Percentiles rank a stretch among this genome's conserved stretches.
These are phyloP conservation scores for Formica aserva DNA, from an alignment of 2,888 invertebrate genomes.

Conservation along the genomic window DNA sequence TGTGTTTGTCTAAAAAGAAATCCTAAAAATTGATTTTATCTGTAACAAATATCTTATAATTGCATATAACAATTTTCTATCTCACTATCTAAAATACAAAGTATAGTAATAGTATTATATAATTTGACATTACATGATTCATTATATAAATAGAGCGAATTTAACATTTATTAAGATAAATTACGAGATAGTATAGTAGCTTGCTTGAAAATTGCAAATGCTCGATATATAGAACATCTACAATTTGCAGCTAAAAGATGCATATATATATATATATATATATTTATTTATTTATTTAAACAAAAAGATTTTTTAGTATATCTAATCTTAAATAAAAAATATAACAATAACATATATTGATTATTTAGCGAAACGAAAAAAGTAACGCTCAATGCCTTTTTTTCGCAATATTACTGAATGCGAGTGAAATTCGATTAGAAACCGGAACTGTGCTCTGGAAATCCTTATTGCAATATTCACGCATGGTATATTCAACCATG, in stretches of 20 bases:
- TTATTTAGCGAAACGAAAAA: conserved; percentile 19
- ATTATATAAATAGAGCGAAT: not conserved
- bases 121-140: not conserved
- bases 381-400: not conserved
- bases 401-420: conserved; percentile 18
- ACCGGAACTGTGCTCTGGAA: conserved; percentile 60
- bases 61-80: not conserved
- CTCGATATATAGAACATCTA: not conserved
- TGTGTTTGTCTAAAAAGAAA: not conserved
- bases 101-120: not conserved
- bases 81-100: not conserved
- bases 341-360: not conserved
- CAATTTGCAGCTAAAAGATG: not conserved
- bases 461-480: conserved; percentile 30
- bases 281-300: too few relatives aligned
- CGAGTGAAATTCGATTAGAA: conserved; percentile 67
- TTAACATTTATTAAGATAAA: not conserved
- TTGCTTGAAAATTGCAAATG: not conserved
- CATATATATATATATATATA: not conserved
- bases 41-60: not conserved
- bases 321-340: too few relatives aligned
- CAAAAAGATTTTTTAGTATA: too few relatives aligned
- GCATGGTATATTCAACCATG: not conserved
- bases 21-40: not conserved
- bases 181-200: not conserved